Conservation (phyloP, 2,113 vertebrate genomes). For the Cervus canadensis region DNA sequence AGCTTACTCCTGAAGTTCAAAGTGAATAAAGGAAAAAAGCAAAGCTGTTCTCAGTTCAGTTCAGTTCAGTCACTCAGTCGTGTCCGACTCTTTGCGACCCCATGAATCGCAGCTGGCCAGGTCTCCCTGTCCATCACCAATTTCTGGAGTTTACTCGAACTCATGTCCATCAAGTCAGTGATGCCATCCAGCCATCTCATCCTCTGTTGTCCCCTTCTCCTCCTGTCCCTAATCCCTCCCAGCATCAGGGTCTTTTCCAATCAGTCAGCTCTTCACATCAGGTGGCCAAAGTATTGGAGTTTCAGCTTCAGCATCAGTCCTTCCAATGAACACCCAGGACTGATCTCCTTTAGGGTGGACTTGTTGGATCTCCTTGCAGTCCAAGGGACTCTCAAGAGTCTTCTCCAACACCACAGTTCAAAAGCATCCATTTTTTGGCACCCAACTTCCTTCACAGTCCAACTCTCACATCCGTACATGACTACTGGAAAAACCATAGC, state of each 20-base stretch:
- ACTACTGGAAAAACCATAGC: background rate
- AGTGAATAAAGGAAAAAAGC: background rate
- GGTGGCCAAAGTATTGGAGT: background rate
- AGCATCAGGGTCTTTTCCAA: background rate
- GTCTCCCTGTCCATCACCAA: background rate
- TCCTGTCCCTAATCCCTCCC: background rate
- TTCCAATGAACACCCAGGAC: background rate
- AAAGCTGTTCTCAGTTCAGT: background rate
- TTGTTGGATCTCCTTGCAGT: background rate
- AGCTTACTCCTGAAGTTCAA: background rate
- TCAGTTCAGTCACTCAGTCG: background rate
- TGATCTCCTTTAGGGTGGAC: background rate
- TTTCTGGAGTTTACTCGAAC: background rate
- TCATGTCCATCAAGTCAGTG: background rate
- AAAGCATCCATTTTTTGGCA: fast-evolving
- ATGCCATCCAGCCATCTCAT: background rate
- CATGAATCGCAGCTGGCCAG: background rate
- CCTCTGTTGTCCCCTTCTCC: background rate
- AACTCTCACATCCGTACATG: background rate
- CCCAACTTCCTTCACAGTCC: background rate
- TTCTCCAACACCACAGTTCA: background rate
- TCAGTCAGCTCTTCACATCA: background rate
- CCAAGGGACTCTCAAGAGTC: background rate
- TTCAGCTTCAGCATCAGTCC: background rate
- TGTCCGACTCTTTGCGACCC: fast-evolving